Evolutionary conservation across 2,113 vertebrate species (phyloP).

Genomic region (Oncorhynchus tshawytscha): DNA sequence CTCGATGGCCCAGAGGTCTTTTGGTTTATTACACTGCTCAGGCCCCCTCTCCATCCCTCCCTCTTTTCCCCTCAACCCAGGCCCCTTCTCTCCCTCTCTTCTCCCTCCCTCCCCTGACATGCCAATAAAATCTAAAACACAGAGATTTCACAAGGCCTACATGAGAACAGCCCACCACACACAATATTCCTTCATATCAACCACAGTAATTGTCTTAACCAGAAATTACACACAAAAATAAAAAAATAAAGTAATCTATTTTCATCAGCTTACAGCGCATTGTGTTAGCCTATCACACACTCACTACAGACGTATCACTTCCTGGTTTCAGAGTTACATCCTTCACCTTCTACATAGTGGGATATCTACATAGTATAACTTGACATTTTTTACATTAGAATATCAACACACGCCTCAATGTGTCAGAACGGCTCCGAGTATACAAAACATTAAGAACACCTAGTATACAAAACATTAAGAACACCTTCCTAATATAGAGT

Average conservation of each 20-base stretch:
- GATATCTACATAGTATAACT: conserved; percentile 7
- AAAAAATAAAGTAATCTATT: not conserved
- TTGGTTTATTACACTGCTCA: too few relatives aligned
- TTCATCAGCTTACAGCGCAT: conserved; percentile 62
- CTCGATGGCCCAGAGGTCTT: too few relatives aligned
- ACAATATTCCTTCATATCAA: conserved; percentile 24
- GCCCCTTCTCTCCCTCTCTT: conserved; percentile 13
- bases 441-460: too few relatives aligned
- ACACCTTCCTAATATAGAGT: too few relatives aligned
- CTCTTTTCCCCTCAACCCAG: conserved; percentile 16
- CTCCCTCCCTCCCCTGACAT: not conserved
- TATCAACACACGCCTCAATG: too few relatives aligned
- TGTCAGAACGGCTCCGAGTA: too few relatives aligned
- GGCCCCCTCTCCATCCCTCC: too few relatives aligned
- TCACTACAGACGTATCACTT: conserved; percentile 10
- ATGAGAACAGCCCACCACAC: not conserved
- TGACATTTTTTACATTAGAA: not conserved
- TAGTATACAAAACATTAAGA: too few relatives aligned
- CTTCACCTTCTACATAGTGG: conserved; percentile 33
- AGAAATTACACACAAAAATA: conserved; percentile 46
- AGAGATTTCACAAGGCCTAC: not conserved
- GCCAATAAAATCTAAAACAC: too few relatives aligned
- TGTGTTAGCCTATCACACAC: conserved; percentile 33
- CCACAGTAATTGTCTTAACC: not conserved
- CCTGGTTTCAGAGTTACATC: conserved; percentile 14